Conservation (phyloP, 2,113 vertebrate genomes). For the Microtus montanus region DNA sequence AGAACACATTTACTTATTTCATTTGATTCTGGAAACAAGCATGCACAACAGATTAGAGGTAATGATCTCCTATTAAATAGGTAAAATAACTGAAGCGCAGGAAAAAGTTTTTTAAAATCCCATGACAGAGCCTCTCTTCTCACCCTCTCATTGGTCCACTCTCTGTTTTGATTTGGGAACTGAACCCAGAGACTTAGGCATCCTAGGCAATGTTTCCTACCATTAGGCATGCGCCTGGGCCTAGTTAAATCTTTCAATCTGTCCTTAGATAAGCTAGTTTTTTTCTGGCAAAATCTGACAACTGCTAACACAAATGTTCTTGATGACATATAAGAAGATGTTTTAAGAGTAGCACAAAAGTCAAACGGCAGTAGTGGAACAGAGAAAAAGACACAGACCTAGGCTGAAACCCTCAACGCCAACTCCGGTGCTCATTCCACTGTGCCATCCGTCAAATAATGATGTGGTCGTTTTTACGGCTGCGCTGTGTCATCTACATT, state of each 20-base stretch:
- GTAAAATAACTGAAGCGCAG: conserved; percentile 25
- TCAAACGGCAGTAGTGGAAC: not conserved
- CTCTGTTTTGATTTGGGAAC: not conserved
- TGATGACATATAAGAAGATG: not conserved
- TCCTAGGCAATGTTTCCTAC: not conserved
- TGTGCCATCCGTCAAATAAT: not conserved
- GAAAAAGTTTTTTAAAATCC: conserved; percentile 50
- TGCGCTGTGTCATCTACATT: conserved; percentile 63
- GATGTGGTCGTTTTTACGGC: conserved; percentile 75
- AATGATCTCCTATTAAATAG: not conserved
- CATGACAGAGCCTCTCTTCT: not conserved
- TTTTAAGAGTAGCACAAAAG: not conserved
- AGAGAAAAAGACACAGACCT: not conserved
- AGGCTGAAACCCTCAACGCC: not conserved
- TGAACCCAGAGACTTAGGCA: not conserved
- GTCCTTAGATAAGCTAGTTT: not conserved
- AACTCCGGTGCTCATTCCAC: not conserved
- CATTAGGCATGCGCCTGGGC: not conserved
- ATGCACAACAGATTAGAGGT: not conserved
- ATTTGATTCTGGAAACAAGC: not conserved
- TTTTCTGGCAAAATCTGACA: conserved; percentile 12
- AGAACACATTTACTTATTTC: conserved; percentile 32
- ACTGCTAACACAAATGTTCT: not conserved
- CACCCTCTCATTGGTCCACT: not conserved
- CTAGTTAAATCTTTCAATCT: not conserved